phyloP scores from a whole-genome alignment of 2,797 vertebrate species.

The Loriculus beryllinus region DNA sequence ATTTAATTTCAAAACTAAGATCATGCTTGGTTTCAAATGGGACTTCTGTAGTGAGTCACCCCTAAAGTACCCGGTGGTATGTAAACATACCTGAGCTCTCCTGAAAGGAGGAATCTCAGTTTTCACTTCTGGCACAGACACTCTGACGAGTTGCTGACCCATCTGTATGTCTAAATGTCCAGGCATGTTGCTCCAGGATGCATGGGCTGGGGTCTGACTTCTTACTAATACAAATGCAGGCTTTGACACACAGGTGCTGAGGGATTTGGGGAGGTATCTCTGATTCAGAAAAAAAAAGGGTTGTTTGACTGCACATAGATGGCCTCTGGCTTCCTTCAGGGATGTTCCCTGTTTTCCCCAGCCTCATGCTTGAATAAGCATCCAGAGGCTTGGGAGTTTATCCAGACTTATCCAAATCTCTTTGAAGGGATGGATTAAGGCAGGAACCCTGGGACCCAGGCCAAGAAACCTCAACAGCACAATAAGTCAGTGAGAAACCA shows the following conservation, averaged over 20 bases:
- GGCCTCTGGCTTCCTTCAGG: conserved; percentile 55
- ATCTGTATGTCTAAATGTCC: background rate
- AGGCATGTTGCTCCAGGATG: background rate
- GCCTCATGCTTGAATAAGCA: conserved; percentile 14
- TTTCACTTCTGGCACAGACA: background rate
- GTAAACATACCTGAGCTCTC: conserved; percentile 15
- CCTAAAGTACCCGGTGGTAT: conserved; percentile 9
- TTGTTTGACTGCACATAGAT: background rate
- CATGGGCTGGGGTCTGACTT: background rate
- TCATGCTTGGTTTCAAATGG: background rate
- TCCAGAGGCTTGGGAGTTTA: conserved; percentile 62
- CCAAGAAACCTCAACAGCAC: conserved; percentile 54
- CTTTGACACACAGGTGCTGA: conserved; percentile 24
- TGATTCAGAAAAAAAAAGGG: background rate
- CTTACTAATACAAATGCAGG: background rate
- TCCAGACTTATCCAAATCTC: conserved; percentile 61
- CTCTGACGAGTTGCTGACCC: background rate
- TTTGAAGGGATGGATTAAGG: conserved; percentile 68
- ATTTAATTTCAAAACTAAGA: background rate
- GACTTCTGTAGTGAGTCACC: conserved; percentile 24
- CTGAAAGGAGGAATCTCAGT: background rate
- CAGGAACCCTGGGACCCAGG: conserved; percentile 57
- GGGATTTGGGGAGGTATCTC: background rate
- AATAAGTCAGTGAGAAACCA: conserved; percentile 49
- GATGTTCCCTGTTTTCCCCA: conserved; percentile 20